A percentile compares a stretch with the other conserved stretches of the same genome.
Conservation (phyloP, 2,113 vertebrate genomes). For the Phylloscopus trochiloides region DNA sequence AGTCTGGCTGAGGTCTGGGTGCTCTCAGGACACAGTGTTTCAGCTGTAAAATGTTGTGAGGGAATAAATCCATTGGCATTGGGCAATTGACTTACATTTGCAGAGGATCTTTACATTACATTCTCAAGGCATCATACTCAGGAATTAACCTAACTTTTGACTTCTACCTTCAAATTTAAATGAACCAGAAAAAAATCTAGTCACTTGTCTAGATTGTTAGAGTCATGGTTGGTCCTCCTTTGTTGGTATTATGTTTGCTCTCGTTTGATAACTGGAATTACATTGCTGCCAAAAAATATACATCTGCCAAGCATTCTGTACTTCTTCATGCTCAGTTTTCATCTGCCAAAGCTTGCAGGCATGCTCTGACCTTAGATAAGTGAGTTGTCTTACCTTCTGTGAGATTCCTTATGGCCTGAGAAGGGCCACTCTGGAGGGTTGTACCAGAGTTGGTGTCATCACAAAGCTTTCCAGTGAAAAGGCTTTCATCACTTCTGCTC, state of each 20-base stretch:
- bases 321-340: not conserved
- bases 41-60: not conserved
- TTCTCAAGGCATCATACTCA: not conserved
- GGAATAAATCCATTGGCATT: not conserved
- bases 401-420: not conserved
- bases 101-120: not conserved
- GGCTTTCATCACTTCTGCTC: not conserved
- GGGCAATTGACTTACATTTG: rapidly evolving
- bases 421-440: not conserved
- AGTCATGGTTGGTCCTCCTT: not conserved
- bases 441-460: not conserved
- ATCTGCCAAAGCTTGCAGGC: not conserved
- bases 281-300: not conserved
- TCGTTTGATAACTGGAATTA: not conserved
- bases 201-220: not conserved
- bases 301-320: not conserved
- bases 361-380: not conserved
- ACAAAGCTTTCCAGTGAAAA: not conserved
- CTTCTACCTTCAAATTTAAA: not conserved
- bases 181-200: not conserved
- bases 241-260: not conserved
- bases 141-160: not conserved
- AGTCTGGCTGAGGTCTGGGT: not conserved
- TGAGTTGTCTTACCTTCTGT: not conserved
- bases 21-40: not conserved